A percentile compares a stretch with the other conserved stretches of the same genome.
phyloP scores from a whole-genome alignment of 2,113 vertebrate species.

The Cavia porcellus region DNA sequence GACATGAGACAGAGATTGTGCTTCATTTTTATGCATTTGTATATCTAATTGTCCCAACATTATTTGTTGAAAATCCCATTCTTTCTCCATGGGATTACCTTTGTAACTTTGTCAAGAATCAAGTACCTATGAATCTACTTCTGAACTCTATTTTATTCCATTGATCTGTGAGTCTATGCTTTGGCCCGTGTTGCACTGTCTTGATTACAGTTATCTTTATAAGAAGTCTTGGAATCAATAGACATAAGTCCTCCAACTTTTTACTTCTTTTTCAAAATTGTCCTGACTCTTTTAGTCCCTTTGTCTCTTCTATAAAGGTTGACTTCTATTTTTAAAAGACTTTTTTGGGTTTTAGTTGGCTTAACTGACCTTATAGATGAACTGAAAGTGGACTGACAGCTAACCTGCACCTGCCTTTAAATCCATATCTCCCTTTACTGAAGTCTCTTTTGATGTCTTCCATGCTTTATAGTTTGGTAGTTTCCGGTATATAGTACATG shows the following conservation, averaged over 20 bases:
- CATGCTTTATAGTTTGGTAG: neutral
- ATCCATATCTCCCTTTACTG: neutral
- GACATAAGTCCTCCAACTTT: neutral
- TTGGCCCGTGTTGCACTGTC: neutral
- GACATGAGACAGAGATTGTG: neutral
- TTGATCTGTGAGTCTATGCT: neutral
- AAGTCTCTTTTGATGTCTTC: neutral
- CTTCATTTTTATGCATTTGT: neutral
- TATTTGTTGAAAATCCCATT: conserved; percentile 6
- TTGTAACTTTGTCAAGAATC: neutral
- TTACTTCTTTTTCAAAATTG: neutral
- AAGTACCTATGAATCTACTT: neutral
- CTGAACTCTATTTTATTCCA: neutral
- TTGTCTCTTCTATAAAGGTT: conserved; percentile 10
- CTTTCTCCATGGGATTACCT: neutral
- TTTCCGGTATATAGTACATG: neutral
- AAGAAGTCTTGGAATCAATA: neutral
- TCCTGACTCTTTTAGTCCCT: neutral
- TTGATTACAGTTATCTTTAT: neutral
- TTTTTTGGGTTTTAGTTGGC: neutral
- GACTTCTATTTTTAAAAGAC: neutral
- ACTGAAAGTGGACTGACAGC: neutral
- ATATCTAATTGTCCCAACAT: neutral
- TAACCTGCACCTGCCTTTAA: neutral
- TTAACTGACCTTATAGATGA: neutral